Base-by-base conservation (phyloP, 2,888 invertebrate genomes). In the Aphodius granarius region DNA sequence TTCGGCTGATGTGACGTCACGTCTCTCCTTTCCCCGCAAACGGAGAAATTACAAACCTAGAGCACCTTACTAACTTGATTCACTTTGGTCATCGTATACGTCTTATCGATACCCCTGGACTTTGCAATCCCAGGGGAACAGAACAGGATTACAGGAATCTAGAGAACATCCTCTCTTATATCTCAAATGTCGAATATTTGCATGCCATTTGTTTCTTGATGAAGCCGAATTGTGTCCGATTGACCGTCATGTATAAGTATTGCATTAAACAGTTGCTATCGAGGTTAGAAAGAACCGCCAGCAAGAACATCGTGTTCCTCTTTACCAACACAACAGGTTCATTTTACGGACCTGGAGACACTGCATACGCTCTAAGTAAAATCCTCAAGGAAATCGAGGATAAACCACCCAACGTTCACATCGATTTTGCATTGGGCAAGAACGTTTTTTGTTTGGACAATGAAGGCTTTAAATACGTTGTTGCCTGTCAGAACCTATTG, bases 391-490 rank as follows among this genome's bases (percentile, higher is more conserved):
- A 83, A 5, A 80, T 85, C 4, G 85, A 22, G 86, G 86, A 71
- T 79, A n/a, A 81, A 84, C 71, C 75, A 66, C 23, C 77, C 23
- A 66, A 73, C 2, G 82, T 83, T 15, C 82, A 78, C 18, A 83
- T 84, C 70, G 82, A 81, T 5, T 77, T 81, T 15, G 79, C 81
- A 5, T 74, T 78, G 16, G 78, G 80, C 2, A 66, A 73, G 82
- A 86, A 86, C 73, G 81, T 82, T 13, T 86, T 86, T 78, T 85
- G 84, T 78, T 83, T 86, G 63, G 86, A 86, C 75, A 86, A 86
- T 77, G 86, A 86, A 76, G 81, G 82, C 6, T 86, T 86, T 74
- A 80, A 82, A 64, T 83, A 81, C 79, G 78, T 86, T 70, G 83
- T 83, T 4, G 85, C 84, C 5, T 71, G 79, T 17, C 80, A 84